Base-by-base conservation (phyloP, 2,797 vertebrate genomes). In the Rhinoraja longicauda region DNA sequence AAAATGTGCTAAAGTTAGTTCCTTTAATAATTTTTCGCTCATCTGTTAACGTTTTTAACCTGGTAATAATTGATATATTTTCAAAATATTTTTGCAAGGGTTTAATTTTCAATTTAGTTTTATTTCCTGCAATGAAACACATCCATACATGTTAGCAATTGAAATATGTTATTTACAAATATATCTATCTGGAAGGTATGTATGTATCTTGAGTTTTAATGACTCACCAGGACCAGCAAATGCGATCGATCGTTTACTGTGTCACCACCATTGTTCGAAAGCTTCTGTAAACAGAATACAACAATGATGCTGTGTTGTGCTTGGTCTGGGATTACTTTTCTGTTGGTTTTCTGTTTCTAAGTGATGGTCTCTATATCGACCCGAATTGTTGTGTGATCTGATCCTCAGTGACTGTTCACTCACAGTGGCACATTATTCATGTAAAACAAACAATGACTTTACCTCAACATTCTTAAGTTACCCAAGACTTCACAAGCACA, bases 301-400 rank as follows among this genome's bases (percentile, higher is more conserved):
- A 32, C 29, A 36, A n/a, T 59, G 12, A 57, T 57, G 81, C 78
- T 82, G 53, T 67, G 84, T 32, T 88, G 59, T 88, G 5, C n/a
- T 88, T 88, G 84, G 59, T 29, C 64, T 21, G 75, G 10, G 9
- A 77, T 32, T 10, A 77, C 75, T 12, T 32, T 72, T 72, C 70
- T 76, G 82, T 86, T 62, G 32, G 12, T n/a, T 88, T 67, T 88
- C 62, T 36, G 84, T 88, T 88, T 88, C 84, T 36, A 64, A 88
- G 59, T 19, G 62, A 67, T 32, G 1, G n/a, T 64, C 59, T 88
- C 62, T n/a, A 36, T 88, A 67, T 36, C n/a, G 1, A 6, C 1
- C n/a, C 2, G 7, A 88, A n/a, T 67, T 88, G n/a, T 67, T 88
- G n/a, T 88, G 84, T 19, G 64, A 88, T 32, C 84, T 88, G 15